Base-by-base conservation (phyloP, 2,888 invertebrate genomes). In the Papilio elwesi region DNA sequence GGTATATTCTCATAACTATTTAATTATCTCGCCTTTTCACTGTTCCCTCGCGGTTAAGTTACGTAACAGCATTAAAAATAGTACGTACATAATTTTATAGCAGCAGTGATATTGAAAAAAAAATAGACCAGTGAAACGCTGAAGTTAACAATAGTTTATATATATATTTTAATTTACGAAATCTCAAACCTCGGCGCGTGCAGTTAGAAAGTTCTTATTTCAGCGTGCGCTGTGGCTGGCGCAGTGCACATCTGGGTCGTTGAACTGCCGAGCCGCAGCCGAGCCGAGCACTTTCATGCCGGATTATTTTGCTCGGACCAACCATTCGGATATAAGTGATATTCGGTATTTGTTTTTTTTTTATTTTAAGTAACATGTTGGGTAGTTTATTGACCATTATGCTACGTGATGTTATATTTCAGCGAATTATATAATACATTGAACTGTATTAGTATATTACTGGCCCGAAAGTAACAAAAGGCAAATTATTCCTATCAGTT, bases 121-220 rank as follows among this genome's bases (percentile, higher is more conserved):
- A 64, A 36, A 7, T 11, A 26, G 51, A 52, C 15, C 6, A 51
- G 9, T 63, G 63, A 38, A 71, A 66, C 13, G 51, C 13, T 65
- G 64, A 57, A 65, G 10, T 65, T 68, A 62, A 52, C n/a, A 55
- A 47, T 38, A 36, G 10, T 16, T 67, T 47, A 51, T 53, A 65
- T 36, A 62, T 70, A 49, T 68, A 76, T 79, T 78, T 78, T 70
- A 79, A 80, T 79, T 80, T 81, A 80, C 76, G 79, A 79, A 80
- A 78, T 81, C 75, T 81, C 80, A 80, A 85, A 81, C 79, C 82
- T 85, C 82, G 83, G 82, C 75, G 84, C 88, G 88, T 89, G 91
- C 89, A 86, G 86, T 84, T 91, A 91, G 92, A 92, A 92, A 92
- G 92, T 82, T 59, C 84, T 85, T 85, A 87, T 85, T 90, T 90